Conservation (phyloP, 2,113 vertebrate species). For the Lepisosteus osseus region DNA sequence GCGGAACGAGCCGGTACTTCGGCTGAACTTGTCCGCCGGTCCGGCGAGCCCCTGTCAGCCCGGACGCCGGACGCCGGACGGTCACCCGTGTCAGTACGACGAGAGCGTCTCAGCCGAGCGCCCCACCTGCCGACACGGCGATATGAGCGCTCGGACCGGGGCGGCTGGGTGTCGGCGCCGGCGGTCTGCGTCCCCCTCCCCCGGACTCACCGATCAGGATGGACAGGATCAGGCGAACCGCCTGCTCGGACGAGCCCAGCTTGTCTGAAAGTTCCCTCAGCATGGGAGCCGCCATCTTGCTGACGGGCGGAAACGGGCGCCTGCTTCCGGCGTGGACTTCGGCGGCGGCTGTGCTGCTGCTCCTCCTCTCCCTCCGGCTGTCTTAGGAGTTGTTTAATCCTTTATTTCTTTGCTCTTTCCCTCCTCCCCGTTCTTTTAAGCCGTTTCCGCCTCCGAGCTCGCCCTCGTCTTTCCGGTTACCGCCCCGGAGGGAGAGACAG, state of each 20-base stretch:
- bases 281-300: constrained; percentile 75
- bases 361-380: too few relatives aligned
- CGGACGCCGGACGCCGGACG: too few relatives aligned
- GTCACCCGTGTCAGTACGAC: background rate
- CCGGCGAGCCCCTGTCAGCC: background rate
- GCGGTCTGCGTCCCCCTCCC: constrained; percentile 10
- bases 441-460: too few relatives aligned
- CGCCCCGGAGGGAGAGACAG: too few relatives aligned
- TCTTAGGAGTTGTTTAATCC: too few relatives aligned
- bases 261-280: constrained; percentile 71
- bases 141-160: background rate
- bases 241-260: constrained; percentile 84
- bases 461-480: too few relatives aligned
- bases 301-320: constrained; percentile 66
- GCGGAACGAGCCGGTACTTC: background rate
- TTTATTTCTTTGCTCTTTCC: too few relatives aligned
- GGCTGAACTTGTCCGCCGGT: background rate
- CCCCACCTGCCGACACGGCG: constrained; percentile 15
- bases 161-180: constrained; percentile 21
- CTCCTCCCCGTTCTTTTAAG: too few relatives aligned
- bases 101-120: background rate
- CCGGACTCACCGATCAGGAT: constrained; percentile 80
- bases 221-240: constrained; percentile 84
- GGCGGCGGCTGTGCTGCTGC: too few relatives aligned
- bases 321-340: background rate